Evolutionary conservation across 2,888 invertebrate species (phyloP), one percentile per base, ranked within the genome.

Genomic region (Charanyca ferruginea): DNA sequence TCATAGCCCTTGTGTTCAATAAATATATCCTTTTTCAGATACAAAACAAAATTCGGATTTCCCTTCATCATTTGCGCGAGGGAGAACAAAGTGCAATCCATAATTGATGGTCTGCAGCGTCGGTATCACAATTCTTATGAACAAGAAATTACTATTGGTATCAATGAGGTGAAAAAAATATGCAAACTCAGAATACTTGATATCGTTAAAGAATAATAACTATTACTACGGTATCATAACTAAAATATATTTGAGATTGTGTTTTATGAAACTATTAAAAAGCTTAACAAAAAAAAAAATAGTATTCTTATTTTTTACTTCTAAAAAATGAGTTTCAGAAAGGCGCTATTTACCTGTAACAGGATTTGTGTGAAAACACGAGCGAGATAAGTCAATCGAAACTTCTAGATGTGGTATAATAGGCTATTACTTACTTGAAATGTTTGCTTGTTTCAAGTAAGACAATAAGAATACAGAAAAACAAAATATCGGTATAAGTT

Each of bases 151-250:
- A 82, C 85, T 3, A 96, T 89, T 47, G 96, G 96, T 22, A 96
- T 97, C 49, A 93, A 95, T 65, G 97, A 97, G 93, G 97, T 97
- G 0, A 97, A 97, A 87, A 97, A 97, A 91, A 97, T 97, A 73
- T 96, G 96, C 80, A 96, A 93, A 80, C 88, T 97, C 32, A 93
- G 97, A 75, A 96, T 97, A 64, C 84, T 93, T 23, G 96, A 96
- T 78, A 90, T 97, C 73, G 93, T 96, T 4, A 38, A 38, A 38
- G 38, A 16, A 38, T 38, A 38, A 5, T 3, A 0, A 35, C 1
- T 35, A 35, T 35, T 1, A 11, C 6, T 35, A 35, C 3, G 35
- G 8, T 11, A 35, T 38, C 4, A 0, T 16, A 16, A 3, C 41
- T 22, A 22, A 11, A 0, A 48, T 23, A 67, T 47, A 13, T 23